A percentile compares a stretch with the other conserved stretches of the same genome.
Conservation (phyloP, 2,113 vertebrate genomes). For the Crotalus horridus region DNA sequence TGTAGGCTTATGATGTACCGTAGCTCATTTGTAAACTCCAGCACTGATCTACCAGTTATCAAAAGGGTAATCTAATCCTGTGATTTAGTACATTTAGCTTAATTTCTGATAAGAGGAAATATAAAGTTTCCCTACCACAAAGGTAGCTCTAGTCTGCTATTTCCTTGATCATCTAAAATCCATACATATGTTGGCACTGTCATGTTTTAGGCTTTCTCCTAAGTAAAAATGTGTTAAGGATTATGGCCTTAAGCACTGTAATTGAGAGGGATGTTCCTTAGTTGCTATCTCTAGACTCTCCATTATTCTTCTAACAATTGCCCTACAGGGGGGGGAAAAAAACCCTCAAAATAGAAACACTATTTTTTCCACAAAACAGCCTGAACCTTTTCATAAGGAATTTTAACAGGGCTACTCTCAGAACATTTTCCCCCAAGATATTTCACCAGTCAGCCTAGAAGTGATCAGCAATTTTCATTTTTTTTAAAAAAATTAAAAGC, state of each 20-base stretch:
- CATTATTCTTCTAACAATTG: background rate
- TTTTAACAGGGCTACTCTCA: background rate
- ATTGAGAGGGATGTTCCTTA: background rate
- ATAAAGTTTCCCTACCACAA: background rate
- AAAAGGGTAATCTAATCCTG: background rate
- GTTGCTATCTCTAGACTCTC: background rate
- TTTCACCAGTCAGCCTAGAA: background rate
- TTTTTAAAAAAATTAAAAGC: background rate
- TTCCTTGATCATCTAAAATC: background rate
- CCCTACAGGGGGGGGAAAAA: background rate
- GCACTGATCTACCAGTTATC: background rate
- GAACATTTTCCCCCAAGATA: background rate
- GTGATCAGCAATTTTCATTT: background rate
- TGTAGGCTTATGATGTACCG: background rate
- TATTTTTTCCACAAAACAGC: background rate
- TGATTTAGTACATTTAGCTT: background rate
- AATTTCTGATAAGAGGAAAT: background rate
- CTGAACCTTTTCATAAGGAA: background rate
- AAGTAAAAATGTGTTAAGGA: background rate
- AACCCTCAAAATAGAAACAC: background rate
- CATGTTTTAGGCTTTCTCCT: background rate
- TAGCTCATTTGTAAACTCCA: background rate
- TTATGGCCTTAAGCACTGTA: background rate
- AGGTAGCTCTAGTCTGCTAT: background rate
- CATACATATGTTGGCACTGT: background rate